Percentiles rank a stretch among this genome's conserved stretches.
Conservation (phyloP, 2,797 vertebrate genomes). For the Silurus aristotelis region DNA sequence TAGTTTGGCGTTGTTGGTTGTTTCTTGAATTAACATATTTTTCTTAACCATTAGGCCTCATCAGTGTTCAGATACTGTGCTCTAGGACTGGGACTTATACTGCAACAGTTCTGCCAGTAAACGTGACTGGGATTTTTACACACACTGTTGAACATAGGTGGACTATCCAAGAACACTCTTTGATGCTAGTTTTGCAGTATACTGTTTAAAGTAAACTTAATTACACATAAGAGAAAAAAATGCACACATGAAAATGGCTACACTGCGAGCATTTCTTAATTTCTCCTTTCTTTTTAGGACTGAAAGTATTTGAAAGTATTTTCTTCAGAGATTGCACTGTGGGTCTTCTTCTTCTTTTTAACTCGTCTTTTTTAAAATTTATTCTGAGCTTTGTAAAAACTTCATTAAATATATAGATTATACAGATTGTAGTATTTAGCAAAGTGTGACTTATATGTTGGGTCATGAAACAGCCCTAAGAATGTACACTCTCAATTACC, state of each 20-base stretch:
- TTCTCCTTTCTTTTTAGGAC: slow-evolving; percentile 8
- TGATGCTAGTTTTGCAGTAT: background rate
- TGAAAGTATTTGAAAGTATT: background rate
- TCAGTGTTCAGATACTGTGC: slow-evolving; percentile 2
- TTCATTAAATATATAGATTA: background rate
- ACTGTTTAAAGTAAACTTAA: too few species aligned
- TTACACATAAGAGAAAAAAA: background rate
- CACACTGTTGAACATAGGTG: slow-evolving; percentile 23
- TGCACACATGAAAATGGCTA: background rate
- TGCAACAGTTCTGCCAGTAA: slow-evolving; percentile 34
- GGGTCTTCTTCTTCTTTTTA: background rate
- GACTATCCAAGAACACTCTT: background rate
- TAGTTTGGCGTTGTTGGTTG: background rate
- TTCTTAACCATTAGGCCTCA: slow-evolving; percentile 25
- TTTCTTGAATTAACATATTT: slow-evolving; percentile 10
- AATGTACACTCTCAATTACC: background rate
- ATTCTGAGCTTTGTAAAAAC: background rate
- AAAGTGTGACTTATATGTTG: background rate
- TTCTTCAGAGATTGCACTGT: background rate
- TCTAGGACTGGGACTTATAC: slow-evolving; percentile 40
- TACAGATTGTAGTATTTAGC: background rate
- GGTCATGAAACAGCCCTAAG: background rate
- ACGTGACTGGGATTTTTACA: slow-evolving; percentile 25
- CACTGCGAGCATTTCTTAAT: background rate
- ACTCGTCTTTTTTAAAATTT: background rate